Evolutionary conservation across 2,113 vertebrate species (phyloP).

Genomic region (Ochotona princeps): DNA sequence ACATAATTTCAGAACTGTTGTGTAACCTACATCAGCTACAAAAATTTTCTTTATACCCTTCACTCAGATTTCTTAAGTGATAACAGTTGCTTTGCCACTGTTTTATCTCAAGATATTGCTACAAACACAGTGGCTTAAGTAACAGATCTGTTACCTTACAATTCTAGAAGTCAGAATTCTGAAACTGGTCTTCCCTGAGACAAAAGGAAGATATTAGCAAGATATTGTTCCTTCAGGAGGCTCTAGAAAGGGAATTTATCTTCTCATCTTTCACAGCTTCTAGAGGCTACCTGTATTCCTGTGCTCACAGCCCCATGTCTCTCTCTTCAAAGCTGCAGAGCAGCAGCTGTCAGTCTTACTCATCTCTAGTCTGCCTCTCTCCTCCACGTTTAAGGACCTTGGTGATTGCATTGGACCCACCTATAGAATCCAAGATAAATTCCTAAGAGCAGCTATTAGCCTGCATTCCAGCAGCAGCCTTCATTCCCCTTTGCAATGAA

Average conservation of each 20-base stretch:
- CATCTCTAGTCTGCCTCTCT: not conserved
- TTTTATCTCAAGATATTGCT: not conserved
- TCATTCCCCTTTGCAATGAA: not conserved
- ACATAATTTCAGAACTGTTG: not conserved
- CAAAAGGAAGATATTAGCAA: not conserved
- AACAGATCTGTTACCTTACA: not conserved
- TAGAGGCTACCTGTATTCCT: not conserved
- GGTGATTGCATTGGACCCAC: not conserved
- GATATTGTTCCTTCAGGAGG: fast-evolving
- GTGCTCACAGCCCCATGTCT: not conserved
- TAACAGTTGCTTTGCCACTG: not conserved
- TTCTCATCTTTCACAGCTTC: not conserved
- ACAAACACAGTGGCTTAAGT: not conserved
- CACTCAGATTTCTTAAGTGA: not conserved
- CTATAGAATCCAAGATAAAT: not conserved
- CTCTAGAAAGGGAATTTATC: not conserved
- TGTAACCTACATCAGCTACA: not conserved
- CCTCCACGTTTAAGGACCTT: not conserved
- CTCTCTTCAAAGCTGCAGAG: not conserved
- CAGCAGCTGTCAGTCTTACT: not conserved
- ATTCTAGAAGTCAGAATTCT: not conserved
- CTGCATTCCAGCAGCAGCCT: not conserved
- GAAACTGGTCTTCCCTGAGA: not conserved
- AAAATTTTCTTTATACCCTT: not conserved
- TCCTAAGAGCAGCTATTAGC: not conserved